phyloP scores from a whole-genome alignment of 2,797 vertebrate species.

The Macropodus opercularis region DNA sequence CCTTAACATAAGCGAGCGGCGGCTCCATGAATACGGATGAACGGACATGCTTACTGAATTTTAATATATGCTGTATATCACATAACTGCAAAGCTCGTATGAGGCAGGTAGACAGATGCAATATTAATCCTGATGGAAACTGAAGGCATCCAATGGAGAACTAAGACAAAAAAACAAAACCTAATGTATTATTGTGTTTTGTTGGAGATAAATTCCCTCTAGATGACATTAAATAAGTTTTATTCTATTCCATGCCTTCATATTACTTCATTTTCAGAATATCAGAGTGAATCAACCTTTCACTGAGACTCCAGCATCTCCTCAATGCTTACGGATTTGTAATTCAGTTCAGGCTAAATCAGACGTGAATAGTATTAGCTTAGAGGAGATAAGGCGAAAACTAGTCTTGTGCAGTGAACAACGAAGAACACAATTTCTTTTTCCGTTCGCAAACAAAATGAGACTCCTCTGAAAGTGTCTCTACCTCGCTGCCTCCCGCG shows the following conservation, averaged over 20 bases:
- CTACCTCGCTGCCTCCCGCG: slow-evolving; percentile 1
- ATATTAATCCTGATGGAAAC: not conserved
- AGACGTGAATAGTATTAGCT: slow-evolving; percentile 54
- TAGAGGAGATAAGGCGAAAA: slow-evolving; percentile 49
- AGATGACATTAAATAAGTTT: slow-evolving; percentile 26
- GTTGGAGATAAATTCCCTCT: not conserved
- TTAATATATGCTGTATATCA: not conserved
- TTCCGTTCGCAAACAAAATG: slow-evolving; percentile 53
- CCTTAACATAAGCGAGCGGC: not conserved
- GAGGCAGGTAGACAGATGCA: not conserved
- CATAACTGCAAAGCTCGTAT: not conserved
- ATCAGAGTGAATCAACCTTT: slow-evolving; percentile 38
- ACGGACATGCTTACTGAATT: not conserved
- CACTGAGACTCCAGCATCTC: slow-evolving; percentile 20
- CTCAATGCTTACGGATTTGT: slow-evolving; percentile 39
- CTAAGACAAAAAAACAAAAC: not conserved
- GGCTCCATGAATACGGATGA: not conserved
- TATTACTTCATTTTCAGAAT: slow-evolving; percentile 29
- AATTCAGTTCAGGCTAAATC: slow-evolving; percentile 58
- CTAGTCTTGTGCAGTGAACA: slow-evolving; percentile 47
- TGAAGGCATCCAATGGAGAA: not conserved
- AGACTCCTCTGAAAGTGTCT: slow-evolving; percentile 15
- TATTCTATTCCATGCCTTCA: slow-evolving; percentile 27
- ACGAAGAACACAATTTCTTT: slow-evolving; percentile 54
- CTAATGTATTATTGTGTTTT: not conserved